Evolutionary conservation across 2,888 invertebrate genomes (phyloP).

Genomic region (Zhuqinia jingwanae): DNA sequence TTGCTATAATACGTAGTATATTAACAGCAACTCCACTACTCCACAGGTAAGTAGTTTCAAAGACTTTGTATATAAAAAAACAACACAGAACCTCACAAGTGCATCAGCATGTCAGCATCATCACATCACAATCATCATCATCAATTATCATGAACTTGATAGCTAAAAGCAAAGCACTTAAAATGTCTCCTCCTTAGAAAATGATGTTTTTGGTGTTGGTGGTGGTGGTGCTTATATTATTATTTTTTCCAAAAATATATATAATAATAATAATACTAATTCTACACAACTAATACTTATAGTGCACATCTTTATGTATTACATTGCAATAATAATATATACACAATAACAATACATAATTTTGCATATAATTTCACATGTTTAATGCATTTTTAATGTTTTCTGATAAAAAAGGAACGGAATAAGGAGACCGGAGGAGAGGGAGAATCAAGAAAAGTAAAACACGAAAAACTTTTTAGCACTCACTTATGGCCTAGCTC

Average conservation of each 20-base stretch:
- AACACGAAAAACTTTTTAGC: constrained; percentile 66
- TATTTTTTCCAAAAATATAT: not conserved
- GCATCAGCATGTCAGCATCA: not conserved
- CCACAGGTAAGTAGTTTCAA: too few species aligned
- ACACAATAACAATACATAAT: constrained; percentile 36
- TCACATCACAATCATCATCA: not conserved
- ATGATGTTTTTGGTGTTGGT: constrained; percentile 10
- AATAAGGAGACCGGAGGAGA: constrained; percentile 52
- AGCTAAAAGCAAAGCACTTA: constrained; percentile 46
- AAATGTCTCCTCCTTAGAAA: constrained; percentile 40
- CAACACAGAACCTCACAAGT: too few species aligned
- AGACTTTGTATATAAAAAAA: not conserved
- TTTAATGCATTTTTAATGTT: constrained; percentile 74
- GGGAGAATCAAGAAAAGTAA: constrained; percentile 40
- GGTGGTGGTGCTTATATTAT: not conserved
- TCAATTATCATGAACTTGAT: constrained; percentile 4
- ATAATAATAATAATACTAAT: not conserved
- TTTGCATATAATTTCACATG: constrained; percentile 67
- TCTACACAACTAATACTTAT: not conserved
- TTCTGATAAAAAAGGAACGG: constrained; percentile 57
- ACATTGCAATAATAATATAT: not conserved
- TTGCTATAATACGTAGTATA: too few species aligned
- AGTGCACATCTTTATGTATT: constrained; percentile 10
- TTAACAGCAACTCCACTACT: too few species aligned
- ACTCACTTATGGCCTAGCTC: constrained; percentile 60